Evolutionary conservation across 1,140 invertebrate genomes (phyloP).

Genomic region (Cydia amplana): DNA sequence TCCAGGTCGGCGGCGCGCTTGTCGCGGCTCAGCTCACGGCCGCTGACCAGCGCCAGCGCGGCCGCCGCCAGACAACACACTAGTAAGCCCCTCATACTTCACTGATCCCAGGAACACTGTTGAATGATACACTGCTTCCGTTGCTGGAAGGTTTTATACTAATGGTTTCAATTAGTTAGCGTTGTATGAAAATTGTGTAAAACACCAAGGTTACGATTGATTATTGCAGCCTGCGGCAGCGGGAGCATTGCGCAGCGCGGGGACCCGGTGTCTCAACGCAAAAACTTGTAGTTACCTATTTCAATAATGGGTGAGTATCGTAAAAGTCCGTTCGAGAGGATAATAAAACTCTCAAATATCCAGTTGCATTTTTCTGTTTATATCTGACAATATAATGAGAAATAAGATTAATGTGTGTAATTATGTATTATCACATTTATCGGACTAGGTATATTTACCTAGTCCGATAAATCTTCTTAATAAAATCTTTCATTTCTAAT

Average conservation of each 20-base stretch:
- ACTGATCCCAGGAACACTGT: slow-evolving; percentile 50
- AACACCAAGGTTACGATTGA: slow-evolving; percentile 68
- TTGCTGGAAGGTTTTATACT: slow-evolving; percentile 67
- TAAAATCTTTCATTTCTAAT: no score
- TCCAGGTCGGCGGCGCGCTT: slow-evolving; percentile 78
- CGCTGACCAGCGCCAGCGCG: slow-evolving; percentile 64
- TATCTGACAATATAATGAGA: neutral
- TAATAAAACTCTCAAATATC: neutral
- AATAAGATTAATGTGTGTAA: no score
- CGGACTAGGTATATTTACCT: no score
- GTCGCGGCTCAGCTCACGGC: slow-evolving; percentile 55
- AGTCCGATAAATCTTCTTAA: no score
- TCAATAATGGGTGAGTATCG: neutral
- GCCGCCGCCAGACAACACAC: slow-evolving; percentile 61
- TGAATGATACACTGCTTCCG: slow-evolving; percentile 61
- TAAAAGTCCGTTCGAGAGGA: neutral
- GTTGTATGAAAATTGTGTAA: slow-evolving; percentile 68
- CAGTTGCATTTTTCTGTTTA: neutral
- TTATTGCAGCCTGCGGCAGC: slow-evolving; percentile 46
- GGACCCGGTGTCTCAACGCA: slow-evolving; percentile 50
- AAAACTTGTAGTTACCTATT: neutral
- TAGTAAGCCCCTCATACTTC: slow-evolving; percentile 63
- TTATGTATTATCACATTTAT: no score
- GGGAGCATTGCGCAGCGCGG: slow-evolving; percentile 56
- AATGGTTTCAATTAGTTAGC: slow-evolving; percentile 54